Conservation (phyloP, 2,797 vertebrate species). For the Sebastes goodei region DNA sequence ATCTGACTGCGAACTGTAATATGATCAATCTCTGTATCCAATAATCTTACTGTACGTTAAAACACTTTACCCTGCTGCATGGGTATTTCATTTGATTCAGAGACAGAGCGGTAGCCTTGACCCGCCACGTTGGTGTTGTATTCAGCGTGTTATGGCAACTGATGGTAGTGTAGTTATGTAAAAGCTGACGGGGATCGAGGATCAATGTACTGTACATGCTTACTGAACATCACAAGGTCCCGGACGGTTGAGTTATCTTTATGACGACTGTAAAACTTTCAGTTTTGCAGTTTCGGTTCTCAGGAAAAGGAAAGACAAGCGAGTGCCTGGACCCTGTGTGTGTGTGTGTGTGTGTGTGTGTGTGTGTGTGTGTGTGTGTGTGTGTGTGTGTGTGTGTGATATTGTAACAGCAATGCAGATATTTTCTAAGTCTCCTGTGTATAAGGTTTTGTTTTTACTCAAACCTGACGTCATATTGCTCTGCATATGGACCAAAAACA, state of each 20-base stretch:
- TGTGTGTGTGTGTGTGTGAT: neutral
- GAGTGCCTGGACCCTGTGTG: neutral
- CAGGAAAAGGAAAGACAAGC: constrained; percentile 5
- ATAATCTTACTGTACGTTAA: neutral
- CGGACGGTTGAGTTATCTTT: constrained; percentile 41
- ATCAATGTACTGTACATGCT: constrained; percentile 1
- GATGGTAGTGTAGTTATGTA: neutral
- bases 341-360: neutral
- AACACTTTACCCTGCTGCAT: neutral
- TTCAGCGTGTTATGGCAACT: constrained; percentile 16
- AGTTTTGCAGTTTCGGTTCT: constrained; percentile 45
- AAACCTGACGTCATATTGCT: neutral
- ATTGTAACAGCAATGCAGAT: neutral
- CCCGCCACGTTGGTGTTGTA: neutral
- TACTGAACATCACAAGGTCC: neutral
- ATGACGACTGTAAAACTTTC: constrained; percentile 38
- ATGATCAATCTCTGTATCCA: constrained; percentile 1
- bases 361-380: neutral
- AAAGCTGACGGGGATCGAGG: constrained; percentile 1
- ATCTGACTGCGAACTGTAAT: constrained; percentile 3
- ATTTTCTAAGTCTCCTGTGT: neutral
- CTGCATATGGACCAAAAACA: neutral
- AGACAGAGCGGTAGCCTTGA: neutral
- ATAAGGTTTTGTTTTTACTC: neutral
- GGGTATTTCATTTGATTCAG: neutral